Evolutionary conservation across 1,140 invertebrate genomes (phyloP), one percentile per base, ranked within the genome.

Genomic region (Ylistrum balloti): DNA sequence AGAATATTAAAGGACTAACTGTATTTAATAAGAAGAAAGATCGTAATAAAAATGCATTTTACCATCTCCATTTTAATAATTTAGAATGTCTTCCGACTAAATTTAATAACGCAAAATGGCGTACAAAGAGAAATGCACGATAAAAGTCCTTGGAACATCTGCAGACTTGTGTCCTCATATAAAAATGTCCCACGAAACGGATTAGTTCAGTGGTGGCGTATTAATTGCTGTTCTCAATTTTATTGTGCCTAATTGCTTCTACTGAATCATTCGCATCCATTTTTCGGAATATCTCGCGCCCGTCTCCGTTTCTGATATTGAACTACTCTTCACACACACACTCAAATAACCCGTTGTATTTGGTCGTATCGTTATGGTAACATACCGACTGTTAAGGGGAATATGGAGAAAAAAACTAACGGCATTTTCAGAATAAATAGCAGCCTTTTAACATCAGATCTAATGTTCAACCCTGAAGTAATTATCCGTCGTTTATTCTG

Each of bases 41-140:
- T 74, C 56, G 56, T 74, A 74, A n/a, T n/a, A 74, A n/a, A 74
- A 28, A 74, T 74, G 56, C 56, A 74, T 74, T 74, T 74, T 74
- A 74, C 15, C 56, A 74, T 74, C 17, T 74, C 56, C 22, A 17
- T 74, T 74, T 74, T 74, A 74, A 74, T 74, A 28, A 74, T 74
- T 74, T 11, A 74, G 56, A 74, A 74, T 5, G 56, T 74, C 56
- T 74, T 74, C 56, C 28, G n/a, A 28, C 56, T 28, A 1, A 74
- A 74, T 74, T n/a, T 74, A 74, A 74, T 74, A 74, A 74, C 56
- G 28, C 28, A 74, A 74, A 45, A 28, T 11, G 1, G 1, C 5
- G 56, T 74, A 74, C 56, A 74, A 74, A 74, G 56, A 74, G 56
- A 74, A 74, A 74, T 74, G 22, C 22, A 74, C 56, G 56, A 74